These are phyloP conservation scores for Pyrgus malvae DNA, from an alignment of 2,888 invertebrate genomes.

Conservation along the genomic window DNA sequence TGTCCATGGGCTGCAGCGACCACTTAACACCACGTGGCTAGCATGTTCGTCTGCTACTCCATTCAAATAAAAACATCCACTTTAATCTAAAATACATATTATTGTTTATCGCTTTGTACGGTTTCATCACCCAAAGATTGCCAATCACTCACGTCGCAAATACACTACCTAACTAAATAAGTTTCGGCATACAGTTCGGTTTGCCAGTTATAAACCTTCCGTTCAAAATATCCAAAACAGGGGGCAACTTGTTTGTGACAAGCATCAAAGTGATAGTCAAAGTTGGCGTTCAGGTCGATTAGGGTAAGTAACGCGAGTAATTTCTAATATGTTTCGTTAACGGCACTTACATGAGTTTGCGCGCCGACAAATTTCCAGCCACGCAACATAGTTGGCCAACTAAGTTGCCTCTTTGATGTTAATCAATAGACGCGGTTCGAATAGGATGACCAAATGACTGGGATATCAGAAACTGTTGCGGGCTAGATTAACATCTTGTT, in stretches of 20 bases:
- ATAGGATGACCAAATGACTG: too few species aligned
- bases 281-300: conserved; percentile 63
- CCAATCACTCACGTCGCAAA: conserved; percentile 8
- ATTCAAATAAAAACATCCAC: too few species aligned
- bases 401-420: conserved; percentile 60
- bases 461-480: too few species aligned
- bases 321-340: conserved; percentile 75
- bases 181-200: neutral
- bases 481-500: too few species aligned
- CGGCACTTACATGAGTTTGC: conserved; percentile 66
- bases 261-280: conserved; percentile 62
- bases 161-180: conserved; percentile 8
- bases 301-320: conserved; percentile 68
- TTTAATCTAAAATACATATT: neutral
- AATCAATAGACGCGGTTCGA: conserved; percentile 50
- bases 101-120: neutral
- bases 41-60: too few species aligned
- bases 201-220: neutral
- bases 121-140: neutral
- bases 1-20: too few species aligned
- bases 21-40: too few species aligned
- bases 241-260: conserved; percentile 34
- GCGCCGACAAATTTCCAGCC: conserved; percentile 57
- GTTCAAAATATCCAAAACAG: conserved; percentile 1
- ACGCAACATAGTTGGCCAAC: conserved; percentile 59